phyloP scores from a whole-genome alignment of 1,140 invertebrate species.

The Bombus impatiens region DNA sequence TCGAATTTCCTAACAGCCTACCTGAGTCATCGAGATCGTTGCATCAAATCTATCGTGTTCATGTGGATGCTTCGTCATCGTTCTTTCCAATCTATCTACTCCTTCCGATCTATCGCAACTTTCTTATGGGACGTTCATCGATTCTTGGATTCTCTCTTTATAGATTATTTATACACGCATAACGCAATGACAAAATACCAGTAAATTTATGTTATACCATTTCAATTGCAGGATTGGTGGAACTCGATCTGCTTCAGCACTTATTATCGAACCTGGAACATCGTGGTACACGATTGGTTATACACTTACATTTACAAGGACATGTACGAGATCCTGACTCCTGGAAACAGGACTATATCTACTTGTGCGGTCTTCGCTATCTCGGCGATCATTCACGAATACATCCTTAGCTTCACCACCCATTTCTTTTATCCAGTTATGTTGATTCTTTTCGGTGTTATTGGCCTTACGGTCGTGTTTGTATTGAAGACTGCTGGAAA shows the following conservation, averaged over 20 bases:
- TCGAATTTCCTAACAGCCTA: background rate
- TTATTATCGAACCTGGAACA: conserved; percentile 97
- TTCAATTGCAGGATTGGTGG: conserved; percentile 94
- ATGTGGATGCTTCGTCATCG: background rate
- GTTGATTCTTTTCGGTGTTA: conserved; percentile 86
- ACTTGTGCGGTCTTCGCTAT: conserved; percentile 85
- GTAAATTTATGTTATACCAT: background rate
- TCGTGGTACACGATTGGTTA: conserved; percentile 97
- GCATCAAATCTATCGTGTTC: background rate
- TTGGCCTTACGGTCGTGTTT: conserved; percentile 85
- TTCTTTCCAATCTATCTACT: background rate
- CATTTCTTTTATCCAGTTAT: conserved; percentile 94
- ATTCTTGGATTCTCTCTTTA: background rate
- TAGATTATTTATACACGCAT: no score
- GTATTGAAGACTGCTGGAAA: conserved; percentile 86
- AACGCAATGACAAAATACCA: background rate
- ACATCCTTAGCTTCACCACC: conserved; percentile 90
- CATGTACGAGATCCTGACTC: conserved; percentile 84
- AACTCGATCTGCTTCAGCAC: conserved; percentile 90
- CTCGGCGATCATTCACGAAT: conserved; percentile 92
- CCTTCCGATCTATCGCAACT: background rate
- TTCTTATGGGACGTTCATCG: background rate
- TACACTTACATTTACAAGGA: conserved; percentile 96
- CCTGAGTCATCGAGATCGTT: conserved; percentile 4
- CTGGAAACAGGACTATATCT: conserved; percentile 82